Evolutionary conservation across 2,113 vertebrate species (phyloP).

Genomic region (Platycercus adscitus): DNA sequence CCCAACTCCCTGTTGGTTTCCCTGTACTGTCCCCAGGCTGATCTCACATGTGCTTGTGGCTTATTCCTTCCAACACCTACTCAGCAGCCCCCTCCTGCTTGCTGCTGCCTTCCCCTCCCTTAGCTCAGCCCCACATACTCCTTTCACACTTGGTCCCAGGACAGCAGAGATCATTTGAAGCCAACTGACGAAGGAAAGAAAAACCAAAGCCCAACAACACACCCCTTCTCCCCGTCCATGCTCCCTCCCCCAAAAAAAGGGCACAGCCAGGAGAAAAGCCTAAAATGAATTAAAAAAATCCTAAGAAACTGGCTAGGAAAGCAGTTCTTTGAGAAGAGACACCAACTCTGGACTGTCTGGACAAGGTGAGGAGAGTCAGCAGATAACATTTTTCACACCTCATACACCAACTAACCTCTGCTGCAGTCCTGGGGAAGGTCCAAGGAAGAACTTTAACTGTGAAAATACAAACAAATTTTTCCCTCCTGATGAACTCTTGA

Average conservation of each 20-base stretch:
- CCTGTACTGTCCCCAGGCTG: background rate
- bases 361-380: background rate
- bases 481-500: background rate
- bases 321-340: background rate
- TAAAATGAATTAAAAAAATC: background rate
- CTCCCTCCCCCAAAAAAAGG: background rate
- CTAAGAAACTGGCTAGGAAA: background rate
- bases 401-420: background rate
- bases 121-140: background rate
- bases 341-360: background rate
- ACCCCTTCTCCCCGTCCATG: background rate
- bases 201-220: background rate
- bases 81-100: background rate
- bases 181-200: background rate
- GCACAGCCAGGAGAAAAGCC: background rate
- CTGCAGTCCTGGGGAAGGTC: background rate
- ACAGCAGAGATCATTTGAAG: background rate
- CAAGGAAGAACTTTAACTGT: background rate
- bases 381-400: background rate
- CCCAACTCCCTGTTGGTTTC: background rate
- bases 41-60: fast-evolving
- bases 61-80: background rate
- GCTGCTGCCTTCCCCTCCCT: background rate
- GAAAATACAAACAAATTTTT: background rate
- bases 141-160: background rate